Evolutionary conservation across 2,113 vertebrate genomes (phyloP).

Genomic region (Phylloscopus whistleri): DNA sequence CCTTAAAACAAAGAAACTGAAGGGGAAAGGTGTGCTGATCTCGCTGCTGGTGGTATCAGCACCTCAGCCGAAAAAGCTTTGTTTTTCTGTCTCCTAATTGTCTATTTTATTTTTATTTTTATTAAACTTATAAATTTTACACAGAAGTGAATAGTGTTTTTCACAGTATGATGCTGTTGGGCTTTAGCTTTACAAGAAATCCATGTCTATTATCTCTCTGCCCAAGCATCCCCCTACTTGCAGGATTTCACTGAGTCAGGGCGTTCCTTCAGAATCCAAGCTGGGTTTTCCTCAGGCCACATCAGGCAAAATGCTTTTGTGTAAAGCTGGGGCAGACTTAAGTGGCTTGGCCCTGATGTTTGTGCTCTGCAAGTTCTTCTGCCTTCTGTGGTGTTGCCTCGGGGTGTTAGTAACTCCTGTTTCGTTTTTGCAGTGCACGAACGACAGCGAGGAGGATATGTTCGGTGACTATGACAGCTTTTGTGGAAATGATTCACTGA

Average conservation of each 20-base stretch:
- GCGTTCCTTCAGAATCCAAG: neutral
- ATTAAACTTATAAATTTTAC: too few species aligned
- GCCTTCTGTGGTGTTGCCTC: neutral
- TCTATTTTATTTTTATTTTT: too few species aligned
- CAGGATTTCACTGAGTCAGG: too few species aligned
- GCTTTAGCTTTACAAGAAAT: rapidly evolving
- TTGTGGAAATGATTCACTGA: constrained; percentile 75
- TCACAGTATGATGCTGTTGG: rapidly evolving
- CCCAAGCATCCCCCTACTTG: rapidly evolving
- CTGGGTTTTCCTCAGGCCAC: rapidly evolving
- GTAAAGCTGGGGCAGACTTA: rapidly evolving
- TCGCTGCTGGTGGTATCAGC: too few species aligned
- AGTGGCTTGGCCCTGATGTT: rapidly evolving
- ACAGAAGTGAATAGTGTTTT: too few species aligned
- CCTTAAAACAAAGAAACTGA: too few species aligned
- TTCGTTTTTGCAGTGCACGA: constrained; percentile 67
- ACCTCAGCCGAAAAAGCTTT: too few species aligned
- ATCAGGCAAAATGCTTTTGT: too few species aligned
- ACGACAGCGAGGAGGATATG: constrained; percentile 84
- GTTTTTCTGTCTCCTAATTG: too few species aligned
- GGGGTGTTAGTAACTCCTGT: rapidly evolving
- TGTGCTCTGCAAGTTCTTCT: rapidly evolving
- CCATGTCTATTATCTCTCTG: rapidly evolving
- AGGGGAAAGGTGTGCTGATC: too few species aligned
- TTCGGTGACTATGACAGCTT: constrained; percentile 88